A percentile compares a stretch with the other conserved stretches of the same genome.
Evolutionary conservation across 2,113 vertebrate species (phyloP).

Genomic region (Cyprinodon brontotheroides): DNA sequence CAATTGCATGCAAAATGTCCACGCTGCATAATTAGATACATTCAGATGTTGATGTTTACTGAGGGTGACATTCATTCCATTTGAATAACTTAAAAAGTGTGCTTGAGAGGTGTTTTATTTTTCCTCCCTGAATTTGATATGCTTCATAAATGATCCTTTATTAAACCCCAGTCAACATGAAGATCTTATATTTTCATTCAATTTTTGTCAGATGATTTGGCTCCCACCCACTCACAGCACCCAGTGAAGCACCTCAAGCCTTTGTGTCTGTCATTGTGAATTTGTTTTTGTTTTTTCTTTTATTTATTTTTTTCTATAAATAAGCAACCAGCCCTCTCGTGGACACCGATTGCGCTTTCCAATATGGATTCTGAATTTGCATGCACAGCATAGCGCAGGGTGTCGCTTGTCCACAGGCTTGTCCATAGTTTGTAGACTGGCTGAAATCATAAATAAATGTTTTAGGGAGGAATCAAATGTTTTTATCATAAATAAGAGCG

Average conservation of each 20-base stretch:
- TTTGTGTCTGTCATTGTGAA: slow-evolving; percentile 31
- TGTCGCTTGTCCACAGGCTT: slow-evolving; percentile 49
- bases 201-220: slow-evolving; percentile 36
- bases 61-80: slow-evolving; percentile 44
- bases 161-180: slow-evolving; percentile 64
- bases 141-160: slow-evolving; percentile 66
- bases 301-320: slow-evolving; percentile 45
- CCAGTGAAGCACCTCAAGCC: slow-evolving; percentile 46
- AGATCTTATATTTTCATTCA: slow-evolving; percentile 48
- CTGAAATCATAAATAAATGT: slow-evolving; percentile 59
- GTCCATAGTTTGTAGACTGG: slow-evolving; percentile 52
- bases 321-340: slow-evolving; percentile 57
- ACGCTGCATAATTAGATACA: slow-evolving; percentile 18
- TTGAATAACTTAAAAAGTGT: slow-evolving; percentile 72
- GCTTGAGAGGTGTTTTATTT: slow-evolving; percentile 48
- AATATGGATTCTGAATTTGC: slow-evolving; percentile 38
- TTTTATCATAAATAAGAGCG: slow-evolving; percentile 42
- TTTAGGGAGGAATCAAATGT: slow-evolving; percentile 41
- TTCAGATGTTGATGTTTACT: slow-evolving; percentile 12
- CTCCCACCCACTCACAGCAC: slow-evolving; percentile 29
- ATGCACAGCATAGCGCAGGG: slow-evolving; percentile 30
- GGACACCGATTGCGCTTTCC: slow-evolving; percentile 39
- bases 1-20: slow-evolving; percentile 64
- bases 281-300: slow-evolving; percentile 51
- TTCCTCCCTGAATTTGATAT: slow-evolving; percentile 58